Evolutionary conservation across 2,797 vertebrate genomes (phyloP), one percentile per base, ranked within the genome.

Genomic region (Dendrocincla tyrannina): DNA sequence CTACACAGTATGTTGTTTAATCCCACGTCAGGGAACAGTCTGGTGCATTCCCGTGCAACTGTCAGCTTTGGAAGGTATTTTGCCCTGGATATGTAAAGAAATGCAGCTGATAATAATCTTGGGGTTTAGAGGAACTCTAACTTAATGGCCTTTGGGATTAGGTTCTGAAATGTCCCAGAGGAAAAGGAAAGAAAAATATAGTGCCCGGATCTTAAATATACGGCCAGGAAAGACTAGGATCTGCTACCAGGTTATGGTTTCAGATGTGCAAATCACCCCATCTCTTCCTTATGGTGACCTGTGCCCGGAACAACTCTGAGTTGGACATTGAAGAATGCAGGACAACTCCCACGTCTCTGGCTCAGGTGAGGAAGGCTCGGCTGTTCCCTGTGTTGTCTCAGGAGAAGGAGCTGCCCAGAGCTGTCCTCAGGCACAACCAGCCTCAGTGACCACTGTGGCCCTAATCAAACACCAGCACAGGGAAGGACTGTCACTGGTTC

Each of bases 331-430:
- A 74, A 91, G 11, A 56, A 47, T 46, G 49, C 59, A 56, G 37
- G 47, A 59, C 18, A 30, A 33, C 53, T 89, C 42, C 11, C 11
- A 5, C 42, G 23, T 8, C 68, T 59, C n/a, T 74, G 85, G 69
- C 85, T 77, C 63, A 11, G 1, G 9, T 55, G 55, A 64, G 73
- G 53, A 53, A 47, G 58, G 55, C 39, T 88, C 6, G 5, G 77
- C 91, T 85, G 52, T 18, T 28, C 3, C 74, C 47, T 69, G 41
- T 11, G 0, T 12, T 92, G 92, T 83, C 77, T 39, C 60, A 56
- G 93, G 90, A 93, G 86, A 64, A 86, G 81, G 49, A 15, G n/a
- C 79, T 91, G 96, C 96, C 72, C 72, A 50, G 68, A 66, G 95
- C 89, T 94, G 86, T 41, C 93, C 72, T 92, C 79, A 63, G 91